Evolutionary conservation across 2,797 vertebrate genomes (phyloP), one percentile per base, ranked within the genome.

Genomic region (Aulostomus chinensis): DNA sequence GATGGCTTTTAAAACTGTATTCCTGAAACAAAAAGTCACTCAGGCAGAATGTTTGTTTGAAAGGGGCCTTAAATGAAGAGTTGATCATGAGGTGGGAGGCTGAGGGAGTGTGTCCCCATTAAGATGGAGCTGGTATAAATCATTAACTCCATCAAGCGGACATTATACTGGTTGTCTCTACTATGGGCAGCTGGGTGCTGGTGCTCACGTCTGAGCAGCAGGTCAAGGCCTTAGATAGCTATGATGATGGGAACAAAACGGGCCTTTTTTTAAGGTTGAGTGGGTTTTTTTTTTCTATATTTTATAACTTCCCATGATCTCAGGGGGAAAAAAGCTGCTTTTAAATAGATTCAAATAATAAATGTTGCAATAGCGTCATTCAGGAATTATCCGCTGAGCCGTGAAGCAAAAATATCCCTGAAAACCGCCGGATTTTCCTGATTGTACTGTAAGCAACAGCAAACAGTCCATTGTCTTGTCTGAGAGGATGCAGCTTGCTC

Each of bases 71-170:
- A 10, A 9, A 9, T 30, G 3, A 9, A 12, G n/a, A 12, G 4
- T 30, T 64, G 65, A 78, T 78, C 52, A 68, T 34, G 48, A 64
- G 43, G 32, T 25, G 21, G 38, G 6, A 3, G 37, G 63, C 65
- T 62, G 54, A 38, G 37, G 39, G 49, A 43, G n/a, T 48, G 66
- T 61, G 33, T 30, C 55, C 65, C 49, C 51, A 40, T 39, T 43
- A 32, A 74, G 68, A 73, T 49, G 62, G 70, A 74, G 52, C 67
- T 30, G 65, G 28, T 63, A 88, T 89, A 83, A 91, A 90, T 90
- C 82, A 90, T 91, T 89, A 90, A 89, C 88, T 84, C 71, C 69
- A 88, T 78, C 79, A 84, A 65, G 22, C 55, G 55, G 38, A 49
- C 54, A 73, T 77, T 84, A 85, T 68, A 81, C 62, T 80, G 60